Conservation (phyloP, 2,888 invertebrate species). For the Xestia c-nigrum region DNA sequence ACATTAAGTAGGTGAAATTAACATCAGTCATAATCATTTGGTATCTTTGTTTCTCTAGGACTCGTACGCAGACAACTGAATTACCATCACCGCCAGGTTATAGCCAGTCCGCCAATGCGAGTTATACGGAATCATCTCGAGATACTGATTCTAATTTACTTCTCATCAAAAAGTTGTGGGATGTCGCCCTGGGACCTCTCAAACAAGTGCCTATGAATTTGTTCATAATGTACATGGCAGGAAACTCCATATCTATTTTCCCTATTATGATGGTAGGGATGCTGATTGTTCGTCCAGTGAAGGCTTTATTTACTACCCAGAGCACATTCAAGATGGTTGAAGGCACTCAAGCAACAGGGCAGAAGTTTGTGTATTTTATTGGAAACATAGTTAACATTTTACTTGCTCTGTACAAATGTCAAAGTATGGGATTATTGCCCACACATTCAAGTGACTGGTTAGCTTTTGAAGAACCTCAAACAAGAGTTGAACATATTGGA, state of each 20-base stretch:
- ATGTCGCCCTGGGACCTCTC: constrained; percentile 97
- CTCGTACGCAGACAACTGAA: constrained; percentile 84
- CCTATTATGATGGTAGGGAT: constrained; percentile 99
- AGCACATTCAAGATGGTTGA: constrained; percentile 98
- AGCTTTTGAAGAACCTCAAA: constrained; percentile 98
- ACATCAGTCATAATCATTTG: constrained; percentile 2
- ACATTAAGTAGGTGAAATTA: not conserved
- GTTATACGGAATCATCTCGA: constrained; percentile 94
- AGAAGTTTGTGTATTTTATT: constrained; percentile 97
- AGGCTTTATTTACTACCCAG: constrained; percentile 97
- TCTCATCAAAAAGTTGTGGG: constrained; percentile 99
- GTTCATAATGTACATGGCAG: constrained; percentile 99
- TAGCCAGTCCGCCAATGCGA: constrained; percentile 93
- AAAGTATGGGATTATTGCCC: constrained; percentile 99
- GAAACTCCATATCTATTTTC: constrained; percentile 99
- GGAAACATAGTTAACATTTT: constrained; percentile 98
- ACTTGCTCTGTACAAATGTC: constrained; percentile 98
- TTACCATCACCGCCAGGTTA: constrained; percentile 96
- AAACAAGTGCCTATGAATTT: constrained; percentile 99
- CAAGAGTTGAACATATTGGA: constrained; percentile 95
- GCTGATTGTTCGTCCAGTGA: constrained; percentile 98
- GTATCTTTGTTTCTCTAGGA: constrained; percentile 73
- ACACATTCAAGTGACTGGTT: constrained; percentile 99
- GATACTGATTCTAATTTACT: constrained; percentile 96
- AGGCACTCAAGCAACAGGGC: constrained; percentile 96